Evolutionary conservation across 2,797 vertebrate species (phyloP), one percentile per base, ranked within the genome.

Genomic region (Agapornis canus): DNA sequence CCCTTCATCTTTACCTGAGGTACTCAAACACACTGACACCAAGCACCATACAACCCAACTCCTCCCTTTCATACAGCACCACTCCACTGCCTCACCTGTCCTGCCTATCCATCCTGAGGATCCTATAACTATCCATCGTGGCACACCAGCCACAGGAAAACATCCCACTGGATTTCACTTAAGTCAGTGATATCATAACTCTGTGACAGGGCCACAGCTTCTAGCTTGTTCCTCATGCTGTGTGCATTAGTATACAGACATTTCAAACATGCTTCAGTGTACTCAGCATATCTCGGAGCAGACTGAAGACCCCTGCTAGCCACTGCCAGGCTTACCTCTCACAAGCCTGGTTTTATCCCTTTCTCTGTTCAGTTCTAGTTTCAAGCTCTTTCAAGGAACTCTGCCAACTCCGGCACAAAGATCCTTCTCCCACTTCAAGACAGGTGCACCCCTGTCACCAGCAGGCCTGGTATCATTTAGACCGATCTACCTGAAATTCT

Each of bases 401-500:
- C 27, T 70, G 59, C 21, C 13, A 56, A 77, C 16, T 16, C 23
- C 6, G 8, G 31, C 25, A 13, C 39, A 61, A 82, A 77, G 42
- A 89, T 25, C 5, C 14, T 86, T 82, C 54, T 60, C 21, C 21
- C n/a, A 9, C 4, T 59, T 29, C 52, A 11, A 77, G 52, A 45
- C 32, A 71, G 16, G 8, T 27, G 37, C 43, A 48, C 11, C n/a
- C 15, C 31, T 54, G 22, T 26, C 27, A 4, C 32, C 37, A 40
- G 22, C 56, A 61, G 39, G 26, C 47, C 39, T 60, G 25, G n/a
- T 25, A 40, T 49, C 5, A 8, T 69, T 54, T 27, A 81, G 54
- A 81, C 23, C 2, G 3, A 40, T 10, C 3, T 2, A 18, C 0
- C 7, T 11, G 4, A 61, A 25, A 56, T 56, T 49, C 3, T 57